Base-by-base conservation (phyloP, 2,797 vertebrate genomes). In the Scarus forsteni region DNA sequence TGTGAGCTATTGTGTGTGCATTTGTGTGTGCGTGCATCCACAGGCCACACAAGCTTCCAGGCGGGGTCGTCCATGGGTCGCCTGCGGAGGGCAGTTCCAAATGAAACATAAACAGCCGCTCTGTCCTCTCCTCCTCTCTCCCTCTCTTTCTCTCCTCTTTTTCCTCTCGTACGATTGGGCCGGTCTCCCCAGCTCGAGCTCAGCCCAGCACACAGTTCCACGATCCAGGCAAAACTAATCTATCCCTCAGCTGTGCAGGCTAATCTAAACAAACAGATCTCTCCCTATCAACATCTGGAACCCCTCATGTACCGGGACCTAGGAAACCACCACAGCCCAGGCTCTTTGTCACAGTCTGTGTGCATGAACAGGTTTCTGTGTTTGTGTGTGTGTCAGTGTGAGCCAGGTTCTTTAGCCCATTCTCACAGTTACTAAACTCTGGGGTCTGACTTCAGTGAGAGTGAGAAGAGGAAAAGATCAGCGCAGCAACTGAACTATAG, bases 201-300 rank as follows among this genome's bases (percentile, higher is more conserved):
- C 72, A 38, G 80, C 85, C 88, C 87, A 88, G 90, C 86, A 78
- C 84, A 86, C 81, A 76, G 79, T 83, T 94, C 92, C 94, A 89
- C 81, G 84, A 93, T 93, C 93, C 95, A 95, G 95, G 95, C 96
- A 96, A 93, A 92, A 95, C 94, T 97, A 95, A 98, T 97, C 96
- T 95, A 95, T 85, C 93, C 94, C 96, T 98, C 96, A 96, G 95
- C 95, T 97, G 95, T 94, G 93, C 93, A 84, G 90, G 80, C 92
- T 94, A 97, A 97, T 95, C 96, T 95, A 98, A 98, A 98, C 96
- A 98, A 95, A 96, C 82, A 90, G 91, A 96, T 95, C 93, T 91
- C 89, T 93, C 75, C 64, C 92, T 92, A 94, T 92, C 91, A 94
- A 95, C 95, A 96, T 96, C 97, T 97, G 96, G 96, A 97, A 97